Base-by-base conservation (phyloP, 1,140 invertebrate species). In the Tetragonula clypearis region DNA sequence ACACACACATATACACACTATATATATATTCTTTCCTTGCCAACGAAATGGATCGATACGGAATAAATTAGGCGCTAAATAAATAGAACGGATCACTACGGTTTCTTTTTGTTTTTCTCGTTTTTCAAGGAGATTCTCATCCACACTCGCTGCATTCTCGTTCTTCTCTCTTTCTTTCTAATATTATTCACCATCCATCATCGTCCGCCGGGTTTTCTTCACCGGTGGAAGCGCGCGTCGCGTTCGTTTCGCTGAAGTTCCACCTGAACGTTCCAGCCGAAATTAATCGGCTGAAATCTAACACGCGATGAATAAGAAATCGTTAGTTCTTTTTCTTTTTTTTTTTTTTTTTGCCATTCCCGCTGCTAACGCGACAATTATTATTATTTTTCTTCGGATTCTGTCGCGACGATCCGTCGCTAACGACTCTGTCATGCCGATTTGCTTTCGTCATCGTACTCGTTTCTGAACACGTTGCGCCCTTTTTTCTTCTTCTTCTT, bases 41-140 rank as follows among this genome's bases (percentile, higher is more conserved):
- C 53, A 84, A 84, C 82, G 77, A 87, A 84, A 84, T 58, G 41
- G 68, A 79, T 69, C 77, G 82, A 84, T 84, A 84, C 72, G 62
- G 72, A 90, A 90, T 88, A 86, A 90, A 90, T 90, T 88, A 90
- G 82, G 66, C 81, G 85, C 80, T 86, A 88, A 90, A 90, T 90
- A 90, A 91, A 91, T 89, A 90, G 79, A 81, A 81, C 68, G 71
- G 72, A 78, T 74, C 69, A 74, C 82, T 83, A 83, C 66, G 80
- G 53, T 60, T 55, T 62, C 49, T 66, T 23, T 35, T 58, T 74
- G 14, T 30, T 30, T 66, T 56, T 56, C 56, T 30, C 65, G 15
- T 66, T 66, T 66, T 66, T 41, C 41, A 17, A 65, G 41, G 26
- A 69, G 41, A 55, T 83, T 30, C 30, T 84, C 76, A 62, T 83